A percentile compares a stretch with the other conserved stretches of the same genome.
These are phyloP conservation scores for Protaetia brevitarsis DNA, from an alignment of 1,140 invertebrate species.

Conservation along the genomic window DNA sequence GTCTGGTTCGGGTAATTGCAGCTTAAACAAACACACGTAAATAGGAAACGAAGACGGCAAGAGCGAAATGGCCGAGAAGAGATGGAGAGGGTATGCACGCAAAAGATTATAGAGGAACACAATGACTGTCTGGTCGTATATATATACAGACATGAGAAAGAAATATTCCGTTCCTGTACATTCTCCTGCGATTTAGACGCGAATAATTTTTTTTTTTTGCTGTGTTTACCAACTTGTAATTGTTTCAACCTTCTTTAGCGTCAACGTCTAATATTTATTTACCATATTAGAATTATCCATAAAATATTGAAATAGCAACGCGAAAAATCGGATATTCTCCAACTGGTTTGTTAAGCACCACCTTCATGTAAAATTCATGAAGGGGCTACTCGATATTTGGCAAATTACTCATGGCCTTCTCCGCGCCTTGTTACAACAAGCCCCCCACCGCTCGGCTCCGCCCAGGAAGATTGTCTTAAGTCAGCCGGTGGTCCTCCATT, in stretches of 20 bases:
- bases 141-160: not conserved
- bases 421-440: not conserved
- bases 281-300: too few species aligned
- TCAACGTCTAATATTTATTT: too few species aligned
- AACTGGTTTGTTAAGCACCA: too few species aligned
- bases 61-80: too few species aligned
- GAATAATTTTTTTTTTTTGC: too few species aligned
- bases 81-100: too few species aligned
- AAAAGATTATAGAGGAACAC: not conserved
- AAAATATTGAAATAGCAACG: too few species aligned
- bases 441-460: not conserved
- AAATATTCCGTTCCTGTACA: too few species aligned
- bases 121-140: not conserved
- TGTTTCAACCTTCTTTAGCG: too few species aligned
- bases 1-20: constrained; percentile 39
- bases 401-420: constrained; percentile 6
- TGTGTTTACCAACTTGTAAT: too few species aligned
- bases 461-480: constrained; percentile 1
- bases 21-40: constrained; percentile 41
- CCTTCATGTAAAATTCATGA: constrained; percentile 1
- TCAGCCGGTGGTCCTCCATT: not conserved
- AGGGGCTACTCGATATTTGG: not conserved
- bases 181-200: too few species aligned
- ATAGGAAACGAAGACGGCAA: not conserved
- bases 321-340: too few species aligned